Evolutionary conservation across 2,797 vertebrate genomes (phyloP).

Genomic region (Pithecia hirsuta): DNA sequence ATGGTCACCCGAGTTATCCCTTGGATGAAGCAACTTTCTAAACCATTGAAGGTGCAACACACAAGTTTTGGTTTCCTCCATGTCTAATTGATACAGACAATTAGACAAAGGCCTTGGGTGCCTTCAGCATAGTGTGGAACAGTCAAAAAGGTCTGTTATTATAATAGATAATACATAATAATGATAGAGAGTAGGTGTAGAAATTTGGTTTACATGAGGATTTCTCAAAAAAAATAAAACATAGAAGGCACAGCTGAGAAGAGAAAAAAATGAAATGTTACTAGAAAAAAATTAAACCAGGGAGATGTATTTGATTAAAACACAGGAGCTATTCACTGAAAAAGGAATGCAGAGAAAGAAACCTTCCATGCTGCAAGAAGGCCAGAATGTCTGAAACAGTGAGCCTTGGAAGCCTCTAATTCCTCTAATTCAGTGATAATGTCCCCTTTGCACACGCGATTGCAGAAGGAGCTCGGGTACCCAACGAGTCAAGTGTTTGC

Average conservation of each 20-base stretch:
- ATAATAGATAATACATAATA: background rate
- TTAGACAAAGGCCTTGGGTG: background rate
- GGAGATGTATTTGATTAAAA: slow-evolving; percentile 5
- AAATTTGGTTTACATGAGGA: slow-evolving; percentile 2
- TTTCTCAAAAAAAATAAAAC: background rate
- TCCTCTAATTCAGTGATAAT: slow-evolving; percentile 48
- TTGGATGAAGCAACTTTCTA: background rate
- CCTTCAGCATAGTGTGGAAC: background rate
- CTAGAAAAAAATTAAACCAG: background rate
- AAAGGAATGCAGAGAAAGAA: background rate
- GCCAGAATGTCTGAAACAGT: background rate
- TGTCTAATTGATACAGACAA: background rate
- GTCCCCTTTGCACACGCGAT: slow-evolving; percentile 37
- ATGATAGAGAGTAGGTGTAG: background rate
- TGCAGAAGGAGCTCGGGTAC: slow-evolving; percentile 28
- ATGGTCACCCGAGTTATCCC: background rate
- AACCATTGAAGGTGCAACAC: no score
- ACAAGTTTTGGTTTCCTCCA: background rate
- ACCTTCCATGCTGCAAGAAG: background rate
- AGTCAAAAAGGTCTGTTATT: background rate
- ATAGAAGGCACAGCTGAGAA: background rate
- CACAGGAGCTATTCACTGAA: background rate
- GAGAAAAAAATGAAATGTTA: background rate
- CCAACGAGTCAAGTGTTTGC: slow-evolving; percentile 75
- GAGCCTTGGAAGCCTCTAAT: slow-evolving; percentile 44